Conservation (phyloP, 2,113 vertebrate genomes). For the Brevimyrus niger region DNA sequence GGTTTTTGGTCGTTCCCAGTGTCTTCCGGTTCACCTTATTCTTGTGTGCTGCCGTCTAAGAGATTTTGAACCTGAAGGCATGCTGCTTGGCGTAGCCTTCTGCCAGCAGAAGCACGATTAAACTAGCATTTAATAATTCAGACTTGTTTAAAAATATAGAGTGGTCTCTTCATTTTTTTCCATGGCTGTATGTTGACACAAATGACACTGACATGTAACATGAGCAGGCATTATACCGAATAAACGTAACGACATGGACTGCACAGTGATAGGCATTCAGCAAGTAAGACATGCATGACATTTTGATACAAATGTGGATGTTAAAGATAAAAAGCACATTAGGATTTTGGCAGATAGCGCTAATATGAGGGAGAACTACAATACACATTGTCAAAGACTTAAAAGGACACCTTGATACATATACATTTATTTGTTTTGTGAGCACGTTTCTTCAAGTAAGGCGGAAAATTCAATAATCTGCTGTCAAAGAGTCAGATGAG, state of each 20-base stretch:
- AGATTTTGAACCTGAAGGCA: no score
- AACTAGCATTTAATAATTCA: no score
- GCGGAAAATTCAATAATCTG: neutral
- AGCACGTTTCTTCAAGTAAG: neutral
- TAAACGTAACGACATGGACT: neutral
- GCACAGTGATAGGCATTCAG: neutral
- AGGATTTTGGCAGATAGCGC: neutral
- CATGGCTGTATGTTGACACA: neutral
- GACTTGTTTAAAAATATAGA: no score
- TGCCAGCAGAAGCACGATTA: no score
- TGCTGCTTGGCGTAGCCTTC: no score
- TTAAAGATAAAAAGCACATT: neutral
- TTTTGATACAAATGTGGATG: neutral
- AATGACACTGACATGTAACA: neutral
- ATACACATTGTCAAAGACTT: neutral
- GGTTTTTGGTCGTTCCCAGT: no score
- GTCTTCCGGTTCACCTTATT: no score
- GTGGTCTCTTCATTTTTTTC: no score
- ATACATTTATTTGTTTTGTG: neutral
- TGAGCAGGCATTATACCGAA: neutral
- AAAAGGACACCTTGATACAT: neutral
- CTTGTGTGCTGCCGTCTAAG: no score
- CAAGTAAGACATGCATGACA: neutral
- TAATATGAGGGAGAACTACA: neutral
- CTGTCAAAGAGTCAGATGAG: neutral